Percentiles rank a stretch among this genome's conserved stretches.
phyloP scores from a whole-genome alignment of 1,140 invertebrate genomes.

The Procambarus virginalis region DNA sequence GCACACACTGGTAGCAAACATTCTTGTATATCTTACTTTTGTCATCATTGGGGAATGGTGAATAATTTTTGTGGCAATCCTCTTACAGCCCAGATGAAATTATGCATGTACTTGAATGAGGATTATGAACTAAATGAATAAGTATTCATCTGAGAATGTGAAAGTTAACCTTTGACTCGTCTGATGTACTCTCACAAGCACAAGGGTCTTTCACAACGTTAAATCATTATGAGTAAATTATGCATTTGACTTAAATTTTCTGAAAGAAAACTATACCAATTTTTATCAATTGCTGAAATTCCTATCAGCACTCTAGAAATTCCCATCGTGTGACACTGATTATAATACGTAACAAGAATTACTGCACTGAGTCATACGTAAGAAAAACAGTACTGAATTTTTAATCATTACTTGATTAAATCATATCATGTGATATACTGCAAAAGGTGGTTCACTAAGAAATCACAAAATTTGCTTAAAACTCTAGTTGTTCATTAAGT shows the following conservation, averaged over 20 bases:
- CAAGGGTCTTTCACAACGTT: not conserved
- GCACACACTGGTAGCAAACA: constrained; percentile 8
- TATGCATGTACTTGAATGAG: not conserved
- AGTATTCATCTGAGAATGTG: not conserved
- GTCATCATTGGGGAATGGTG: not conserved
- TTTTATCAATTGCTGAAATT: not conserved
- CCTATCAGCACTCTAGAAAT: not conserved
- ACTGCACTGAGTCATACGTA: not conserved
- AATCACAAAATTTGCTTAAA: not conserved
- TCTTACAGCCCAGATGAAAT: not conserved
- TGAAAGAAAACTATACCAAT: not conserved
- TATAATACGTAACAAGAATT: not conserved
- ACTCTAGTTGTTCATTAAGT: not conserved
- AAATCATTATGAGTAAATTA: not conserved
- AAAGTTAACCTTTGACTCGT: not conserved
- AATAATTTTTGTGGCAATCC: not conserved
- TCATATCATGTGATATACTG: not conserved
- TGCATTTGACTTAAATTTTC: not conserved
- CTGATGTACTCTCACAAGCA: not conserved
- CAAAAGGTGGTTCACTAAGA: not conserved
- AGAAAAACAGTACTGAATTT: constrained; percentile 3
- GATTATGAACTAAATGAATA: not conserved
- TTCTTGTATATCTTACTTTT: not conserved
- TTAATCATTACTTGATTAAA: not conserved
- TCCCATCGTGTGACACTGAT: not conserved